Base-by-base conservation (phyloP, 2,113 vertebrate species). In the Uropsilus gracilis region DNA sequence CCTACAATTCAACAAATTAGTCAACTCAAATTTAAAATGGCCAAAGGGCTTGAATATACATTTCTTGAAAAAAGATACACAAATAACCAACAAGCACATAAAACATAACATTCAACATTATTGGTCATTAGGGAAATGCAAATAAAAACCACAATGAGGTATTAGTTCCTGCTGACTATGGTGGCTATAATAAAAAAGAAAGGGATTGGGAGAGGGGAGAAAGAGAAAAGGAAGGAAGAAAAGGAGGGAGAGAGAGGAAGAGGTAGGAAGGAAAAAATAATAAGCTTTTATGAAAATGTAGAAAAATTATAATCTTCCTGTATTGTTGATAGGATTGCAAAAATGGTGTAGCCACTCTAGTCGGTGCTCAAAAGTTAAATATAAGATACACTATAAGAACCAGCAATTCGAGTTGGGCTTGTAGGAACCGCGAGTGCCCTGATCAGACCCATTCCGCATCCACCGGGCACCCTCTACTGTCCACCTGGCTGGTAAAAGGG, bases 1-100 rank as follows among this genome's bases (percentile, higher is more conserved):
- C n/a, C 75, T 73, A 81, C 32, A 87, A 72, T 10, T 82, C 30
- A 82, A 83, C 22, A 93, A 93, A 77, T 34, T 10, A 77, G 81
- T n/a, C 9, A 89, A 11, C 44, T 50, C 8, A 28, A n/a, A 6
- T 46, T 71, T 1, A 42, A 81, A 91, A 59, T 64, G 42, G 42
- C 7, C 5, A 76, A 82, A 86, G 32, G n/a, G n/a, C n/a, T n/a
- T n/a, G n/a, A n/a, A n/a, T n/a, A n/a, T n/a, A n/a, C 6, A 50
- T 50, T 50, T 50, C 48, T 50, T 50, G 11, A 50, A 50, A 50
- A 53, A 53, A 53, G 50, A 53, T 17, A 53, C 50, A 53, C 50
- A 53, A 53, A 18, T 53, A 53, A 53, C 3, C 16, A 53, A 18
- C 48, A 53, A 53, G 14, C 50, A 53, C 50, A 53, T 53, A 18